Conservation (phyloP, 2,113 vertebrate genomes). For the Vulpes lagopus region DNA sequence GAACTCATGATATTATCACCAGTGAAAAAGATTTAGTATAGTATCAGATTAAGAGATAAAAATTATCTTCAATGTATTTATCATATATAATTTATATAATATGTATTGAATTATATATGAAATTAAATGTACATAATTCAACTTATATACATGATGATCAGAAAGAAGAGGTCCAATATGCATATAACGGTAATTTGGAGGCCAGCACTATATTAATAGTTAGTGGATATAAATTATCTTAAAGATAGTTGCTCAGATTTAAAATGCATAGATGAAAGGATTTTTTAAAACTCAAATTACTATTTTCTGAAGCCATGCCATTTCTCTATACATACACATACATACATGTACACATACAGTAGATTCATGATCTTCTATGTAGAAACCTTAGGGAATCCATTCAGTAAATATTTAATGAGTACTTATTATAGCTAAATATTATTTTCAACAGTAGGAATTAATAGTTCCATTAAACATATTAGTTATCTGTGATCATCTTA, state of each 20-base stretch:
- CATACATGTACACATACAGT: neutral
- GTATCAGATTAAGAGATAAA: neutral
- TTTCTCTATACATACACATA: neutral
- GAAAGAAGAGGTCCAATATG: neutral
- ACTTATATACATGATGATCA: neutral
- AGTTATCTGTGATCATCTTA: neutral
- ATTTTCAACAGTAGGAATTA: neutral
- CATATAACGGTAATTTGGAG: neutral
- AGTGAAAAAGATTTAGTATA: neutral
- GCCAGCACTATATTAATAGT: neutral
- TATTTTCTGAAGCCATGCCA: neutral
- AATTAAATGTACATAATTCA: neutral
- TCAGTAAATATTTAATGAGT: neutral
- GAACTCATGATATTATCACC: neutral
- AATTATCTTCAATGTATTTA: neutral
- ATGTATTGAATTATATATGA: neutral
- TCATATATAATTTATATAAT: neutral
- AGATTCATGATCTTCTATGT: neutral
- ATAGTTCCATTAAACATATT: neutral
- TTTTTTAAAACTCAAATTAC: neutral
- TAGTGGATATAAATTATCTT: neutral
- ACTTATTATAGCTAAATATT: neutral
- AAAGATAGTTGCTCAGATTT: neutral
- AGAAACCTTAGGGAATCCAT: neutral
- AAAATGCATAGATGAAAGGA: neutral